These are phyloP conservation scores for Orthosia cruda DNA, from an alignment of 2,888 invertebrate genomes.

Conservation along the genomic window DNA sequence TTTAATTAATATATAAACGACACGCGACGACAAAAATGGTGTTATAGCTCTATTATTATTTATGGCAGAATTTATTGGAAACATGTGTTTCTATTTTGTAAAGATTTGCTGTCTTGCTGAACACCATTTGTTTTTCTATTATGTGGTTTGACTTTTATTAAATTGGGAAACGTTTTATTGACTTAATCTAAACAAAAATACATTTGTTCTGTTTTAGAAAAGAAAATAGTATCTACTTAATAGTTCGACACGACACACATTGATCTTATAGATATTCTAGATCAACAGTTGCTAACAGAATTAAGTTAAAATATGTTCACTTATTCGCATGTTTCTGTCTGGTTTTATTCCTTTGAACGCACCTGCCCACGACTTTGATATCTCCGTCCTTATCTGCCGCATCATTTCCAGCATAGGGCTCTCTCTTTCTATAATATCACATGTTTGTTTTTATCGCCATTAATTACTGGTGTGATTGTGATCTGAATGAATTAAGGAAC, in stretches of 20 bases:
- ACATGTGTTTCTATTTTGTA: constrained; percentile 15
- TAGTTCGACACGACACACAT: constrained; percentile 8
- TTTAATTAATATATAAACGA: constrained; percentile 65
- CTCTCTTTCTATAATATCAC: constrained; percentile 67
- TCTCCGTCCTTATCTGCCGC: constrained; percentile 58
- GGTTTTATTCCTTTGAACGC: constrained; percentile 64
- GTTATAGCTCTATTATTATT: constrained; percentile 40
- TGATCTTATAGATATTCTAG: constrained; percentile 13
- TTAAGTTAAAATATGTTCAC: constrained; percentile 49
- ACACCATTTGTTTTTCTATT: not conserved
- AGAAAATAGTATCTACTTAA: not conserved
- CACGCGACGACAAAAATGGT: constrained; percentile 30
- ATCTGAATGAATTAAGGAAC: constrained; percentile 76
- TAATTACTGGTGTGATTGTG: constrained; percentile 74
- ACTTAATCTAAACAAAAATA: not conserved
- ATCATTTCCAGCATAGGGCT: constrained; percentile 42
- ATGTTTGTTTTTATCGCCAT: constrained; percentile 73
- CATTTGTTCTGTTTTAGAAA: not conserved
- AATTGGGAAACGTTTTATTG: not conserved
- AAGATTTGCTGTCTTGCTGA: constrained; percentile 4
- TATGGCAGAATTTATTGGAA: constrained; percentile 23
- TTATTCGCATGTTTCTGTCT: constrained; percentile 52
- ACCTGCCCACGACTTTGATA: constrained; percentile 70
- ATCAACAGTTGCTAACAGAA: constrained; percentile 22
- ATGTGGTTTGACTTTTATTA: not conserved